Percentiles rank a stretch among this genome's conserved stretches.
Evolutionary conservation across 2,113 vertebrate species (phyloP).

Genomic region (Xenopus laevis): DNA sequence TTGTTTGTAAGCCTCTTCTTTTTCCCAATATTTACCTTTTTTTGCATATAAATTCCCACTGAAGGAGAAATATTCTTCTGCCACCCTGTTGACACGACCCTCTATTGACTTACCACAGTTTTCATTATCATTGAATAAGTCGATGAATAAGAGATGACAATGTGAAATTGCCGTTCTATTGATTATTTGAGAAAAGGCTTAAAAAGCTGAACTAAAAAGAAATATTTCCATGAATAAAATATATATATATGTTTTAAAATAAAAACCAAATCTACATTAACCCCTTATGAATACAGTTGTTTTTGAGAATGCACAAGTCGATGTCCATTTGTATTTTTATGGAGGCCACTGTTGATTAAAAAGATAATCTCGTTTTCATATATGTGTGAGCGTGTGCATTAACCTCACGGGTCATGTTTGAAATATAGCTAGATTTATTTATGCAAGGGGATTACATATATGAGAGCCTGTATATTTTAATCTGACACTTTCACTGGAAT

Average conservation of each 20-base stretch:
- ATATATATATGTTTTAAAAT: not conserved
- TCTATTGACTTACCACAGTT: not conserved
- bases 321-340: not conserved
- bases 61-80: not conserved
- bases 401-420: not conserved
- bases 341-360: not conserved
- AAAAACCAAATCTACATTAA: not conserved
- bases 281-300: not conserved
- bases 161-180: not conserved
- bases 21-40: not conserved
- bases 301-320: not conserved
- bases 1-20: too few relatives aligned
- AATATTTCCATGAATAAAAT: conserved; percentile 4
- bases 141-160: not conserved
- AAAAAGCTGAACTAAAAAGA: not conserved
- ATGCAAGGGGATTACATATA: too few relatives aligned
- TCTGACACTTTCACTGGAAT: too few relatives aligned
- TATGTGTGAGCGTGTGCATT: not conserved
- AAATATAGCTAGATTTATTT: not conserved
- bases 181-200: not conserved
- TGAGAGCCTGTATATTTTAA: too few relatives aligned
- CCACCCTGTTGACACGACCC: not conserved
- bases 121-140: not conserved
- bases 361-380: not conserved
- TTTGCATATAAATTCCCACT: not conserved